These are phyloP conservation scores for Eupithecia subumbrata DNA, from an alignment of 2,888 invertebrate genomes.

Conservation along the genomic window DNA sequence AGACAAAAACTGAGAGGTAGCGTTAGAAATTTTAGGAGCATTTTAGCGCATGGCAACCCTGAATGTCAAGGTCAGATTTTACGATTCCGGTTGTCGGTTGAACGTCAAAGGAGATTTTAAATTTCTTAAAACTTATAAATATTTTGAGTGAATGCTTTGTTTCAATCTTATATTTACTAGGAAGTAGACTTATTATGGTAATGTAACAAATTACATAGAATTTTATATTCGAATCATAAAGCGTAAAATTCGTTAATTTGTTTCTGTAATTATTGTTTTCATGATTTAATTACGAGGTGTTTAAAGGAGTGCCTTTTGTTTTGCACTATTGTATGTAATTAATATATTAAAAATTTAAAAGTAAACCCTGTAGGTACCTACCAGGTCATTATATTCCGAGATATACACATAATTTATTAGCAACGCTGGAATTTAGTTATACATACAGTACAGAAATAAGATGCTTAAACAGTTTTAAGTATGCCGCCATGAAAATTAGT, in stretches of 20 bases:
- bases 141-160: slow-evolving; percentile 5
- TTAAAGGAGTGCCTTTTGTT: neutral
- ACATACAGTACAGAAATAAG: neutral
- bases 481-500: neutral
- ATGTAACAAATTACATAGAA: slow-evolving; percentile 20
- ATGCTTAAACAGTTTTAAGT: neutral
- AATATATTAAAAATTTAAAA: neutral
- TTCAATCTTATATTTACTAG: neutral
- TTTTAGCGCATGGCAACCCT: slow-evolving; percentile 35
- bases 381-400: neutral
- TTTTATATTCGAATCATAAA: slow-evolving; percentile 23
- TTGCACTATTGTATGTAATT: neutral
- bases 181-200: slow-evolving; percentile 12
- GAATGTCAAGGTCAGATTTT: slow-evolving; percentile 35
- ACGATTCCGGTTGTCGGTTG: slow-evolving; percentile 30
- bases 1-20: slow-evolving; percentile 27
- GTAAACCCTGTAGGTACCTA: neutral
- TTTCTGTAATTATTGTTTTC: slow-evolving; percentile 14
- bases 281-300: slow-evolving; percentile 12
- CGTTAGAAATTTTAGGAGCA: slow-evolving; percentile 35
- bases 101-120: slow-evolving; percentile 6
- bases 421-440: neutral
- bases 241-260: slow-evolving; percentile 27
- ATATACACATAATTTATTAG: neutral
- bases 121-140: neutral